These are phyloP conservation scores for Bubo bubo DNA, from an alignment of 2,113 vertebrate genomes.

Conservation along the genomic window DNA sequence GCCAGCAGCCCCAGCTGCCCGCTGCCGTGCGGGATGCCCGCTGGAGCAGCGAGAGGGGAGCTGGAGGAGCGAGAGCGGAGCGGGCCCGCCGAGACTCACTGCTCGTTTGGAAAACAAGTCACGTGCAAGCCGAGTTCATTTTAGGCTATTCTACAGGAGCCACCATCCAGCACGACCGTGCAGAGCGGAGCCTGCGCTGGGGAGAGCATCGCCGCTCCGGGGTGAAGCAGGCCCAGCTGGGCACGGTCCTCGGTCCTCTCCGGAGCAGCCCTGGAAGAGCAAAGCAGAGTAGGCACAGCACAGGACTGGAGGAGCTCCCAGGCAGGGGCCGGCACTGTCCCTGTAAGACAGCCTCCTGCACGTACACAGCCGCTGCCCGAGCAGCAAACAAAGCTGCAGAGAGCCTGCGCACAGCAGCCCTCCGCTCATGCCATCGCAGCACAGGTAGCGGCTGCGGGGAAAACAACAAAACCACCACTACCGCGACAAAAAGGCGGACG, in stretches of 20 bases:
- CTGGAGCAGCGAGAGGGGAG: background rate
- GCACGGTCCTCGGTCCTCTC: background rate
- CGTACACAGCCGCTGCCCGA: conserved; percentile 62
- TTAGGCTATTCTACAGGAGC: conserved; percentile 53
- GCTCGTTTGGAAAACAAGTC: conserved; percentile 51
- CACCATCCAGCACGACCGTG: background rate
- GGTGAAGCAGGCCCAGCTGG: background rate
- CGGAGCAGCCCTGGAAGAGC: background rate
- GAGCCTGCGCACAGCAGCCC: conserved; percentile 60
- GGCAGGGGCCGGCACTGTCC: conserved; percentile 41
- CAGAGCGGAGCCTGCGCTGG: background rate
- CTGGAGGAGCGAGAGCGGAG: background rate
- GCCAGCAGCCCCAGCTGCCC: background rate
- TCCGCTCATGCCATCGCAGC: conserved; percentile 18
- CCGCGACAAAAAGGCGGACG: background rate
- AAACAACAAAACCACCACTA: background rate
- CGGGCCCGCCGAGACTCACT: background rate
- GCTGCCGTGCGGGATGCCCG: background rate
- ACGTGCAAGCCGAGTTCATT: conserved; percentile 50
- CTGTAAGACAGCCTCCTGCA: conserved; percentile 56
- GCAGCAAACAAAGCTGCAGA: conserved; percentile 62
- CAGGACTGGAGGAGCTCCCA: background rate
- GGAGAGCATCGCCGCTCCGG: background rate
- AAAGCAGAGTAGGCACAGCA: background rate
- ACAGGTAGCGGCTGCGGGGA: conserved; percentile 48